phyloP scores from a whole-genome alignment of 1,140 invertebrate genomes.

The Colletes latitarsis region DNA sequence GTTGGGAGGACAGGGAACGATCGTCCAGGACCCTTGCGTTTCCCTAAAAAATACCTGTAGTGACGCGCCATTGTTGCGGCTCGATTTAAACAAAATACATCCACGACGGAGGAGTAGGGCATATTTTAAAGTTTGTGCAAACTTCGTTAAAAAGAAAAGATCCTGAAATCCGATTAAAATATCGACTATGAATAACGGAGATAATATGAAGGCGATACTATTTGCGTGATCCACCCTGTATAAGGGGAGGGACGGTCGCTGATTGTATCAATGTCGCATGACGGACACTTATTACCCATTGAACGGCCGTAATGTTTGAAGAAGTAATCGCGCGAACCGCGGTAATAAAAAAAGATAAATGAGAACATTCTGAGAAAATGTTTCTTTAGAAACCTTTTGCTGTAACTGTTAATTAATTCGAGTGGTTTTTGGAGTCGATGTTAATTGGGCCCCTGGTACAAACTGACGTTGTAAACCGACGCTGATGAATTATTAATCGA shows the following conservation, averaged over 20 bases:
- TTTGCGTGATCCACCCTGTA: too few relatives aligned
- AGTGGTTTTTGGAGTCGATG: background rate
- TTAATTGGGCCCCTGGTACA: background rate
- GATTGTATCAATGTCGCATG: background rate
- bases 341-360: background rate
- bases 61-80: too few relatives aligned
- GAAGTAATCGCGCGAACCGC: background rate
- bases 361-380: background rate
- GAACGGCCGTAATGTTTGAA: background rate
- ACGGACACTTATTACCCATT: constrained; percentile 8
- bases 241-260: background rate
- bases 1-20: too few relatives aligned
- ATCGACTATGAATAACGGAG: too few relatives aligned
- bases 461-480: background rate
- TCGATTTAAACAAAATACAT: too few relatives aligned
- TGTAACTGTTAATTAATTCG: background rate
- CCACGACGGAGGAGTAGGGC: too few relatives aligned
- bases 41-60: too few relatives aligned
- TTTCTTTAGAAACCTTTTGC: background rate
- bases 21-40: too few relatives aligned
- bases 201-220: too few relatives aligned
- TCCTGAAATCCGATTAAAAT: too few relatives aligned
- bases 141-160: too few relatives aligned
- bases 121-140: too few relatives aligned
- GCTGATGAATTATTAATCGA: constrained; percentile 17